Conservation (phyloP, 1,140 invertebrate species). For the Helicoverpa armigera region DNA sequence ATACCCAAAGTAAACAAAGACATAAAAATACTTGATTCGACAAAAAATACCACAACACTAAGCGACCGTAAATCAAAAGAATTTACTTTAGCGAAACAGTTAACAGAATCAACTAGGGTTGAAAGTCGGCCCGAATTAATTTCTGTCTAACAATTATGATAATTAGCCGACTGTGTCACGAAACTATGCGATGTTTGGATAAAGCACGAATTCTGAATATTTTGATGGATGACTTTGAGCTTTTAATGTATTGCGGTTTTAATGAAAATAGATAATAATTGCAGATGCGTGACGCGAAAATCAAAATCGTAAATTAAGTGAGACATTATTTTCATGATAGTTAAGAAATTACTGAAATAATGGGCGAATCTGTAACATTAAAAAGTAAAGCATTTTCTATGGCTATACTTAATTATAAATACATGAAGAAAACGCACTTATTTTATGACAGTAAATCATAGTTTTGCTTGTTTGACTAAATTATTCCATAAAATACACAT, state of each 20-base stretch:
- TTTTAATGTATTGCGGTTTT: slow-evolving; percentile 1
- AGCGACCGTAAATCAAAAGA: slow-evolving; percentile 13
- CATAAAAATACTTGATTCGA: slow-evolving; percentile 35
- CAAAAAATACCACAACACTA: slow-evolving; percentile 7
- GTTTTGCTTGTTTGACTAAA: too few species aligned
- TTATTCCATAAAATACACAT: background rate
- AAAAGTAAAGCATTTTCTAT: too few species aligned
- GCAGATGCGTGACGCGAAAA: too few species aligned
- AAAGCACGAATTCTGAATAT: background rate
- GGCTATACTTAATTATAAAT: too few species aligned
- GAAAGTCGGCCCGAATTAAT: slow-evolving; percentile 22
- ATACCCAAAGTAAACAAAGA: slow-evolving; percentile 39
- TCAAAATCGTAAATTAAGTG: too few species aligned
- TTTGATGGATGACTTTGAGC: slow-evolving; percentile 26
- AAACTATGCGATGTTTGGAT: slow-evolving; percentile 14
- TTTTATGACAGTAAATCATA: too few species aligned
- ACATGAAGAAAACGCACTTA: background rate
- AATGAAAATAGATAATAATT: slow-evolving; percentile 1
- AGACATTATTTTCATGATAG: too few species aligned
- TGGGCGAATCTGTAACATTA: too few species aligned
- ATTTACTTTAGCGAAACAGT: slow-evolving; percentile 8
- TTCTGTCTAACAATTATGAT: slow-evolving; percentile 27
- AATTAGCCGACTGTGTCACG: slow-evolving; percentile 18
- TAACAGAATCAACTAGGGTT: slow-evolving; percentile 3
- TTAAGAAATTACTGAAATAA: too few species aligned